phyloP scores from a whole-genome alignment of 2,888 invertebrate species.

The Tetragonisca angustula region DNA sequence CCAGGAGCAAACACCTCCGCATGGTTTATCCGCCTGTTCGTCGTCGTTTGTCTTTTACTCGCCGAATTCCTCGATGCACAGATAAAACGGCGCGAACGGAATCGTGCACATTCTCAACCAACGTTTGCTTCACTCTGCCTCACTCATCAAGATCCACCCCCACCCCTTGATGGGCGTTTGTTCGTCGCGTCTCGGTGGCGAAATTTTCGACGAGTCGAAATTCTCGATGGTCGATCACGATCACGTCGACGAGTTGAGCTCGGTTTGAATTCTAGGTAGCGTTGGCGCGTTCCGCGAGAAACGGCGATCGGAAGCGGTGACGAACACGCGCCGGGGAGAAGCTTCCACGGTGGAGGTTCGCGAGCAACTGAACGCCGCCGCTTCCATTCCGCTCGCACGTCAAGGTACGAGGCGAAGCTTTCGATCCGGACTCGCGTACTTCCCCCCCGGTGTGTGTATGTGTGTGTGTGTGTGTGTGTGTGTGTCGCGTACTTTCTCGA shows the following conservation, averaged over 20 bases:
- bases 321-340: slow-evolving; percentile 50
- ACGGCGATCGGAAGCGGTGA: slow-evolving; percentile 3
- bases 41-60: slow-evolving; percentile 55
- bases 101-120: slow-evolving; percentile 68
- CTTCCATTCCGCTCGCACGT: slow-evolving; percentile 67
- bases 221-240: neutral
- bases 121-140: neutral
- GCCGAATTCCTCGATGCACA: slow-evolving; percentile 57
- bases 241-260: too few species aligned
- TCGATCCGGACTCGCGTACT: slow-evolving; percentile 66
- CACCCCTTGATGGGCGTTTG: neutral
- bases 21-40: slow-evolving; percentile 59
- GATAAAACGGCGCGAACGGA: slow-evolving; percentile 47
- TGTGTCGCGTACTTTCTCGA: slow-evolving; percentile 63
- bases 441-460: too few species aligned
- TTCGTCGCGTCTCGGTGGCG: neutral
- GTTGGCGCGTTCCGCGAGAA: neutral
- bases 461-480: too few species aligned
- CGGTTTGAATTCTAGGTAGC: neutral
- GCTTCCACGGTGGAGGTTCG: slow-evolving; percentile 76
- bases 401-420: slow-evolving; percentile 67
- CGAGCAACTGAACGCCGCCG: slow-evolving; percentile 76
- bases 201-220: neutral
- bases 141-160: slow-evolving; percentile 35
- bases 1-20: slow-evolving; percentile 73